These are phyloP conservation scores for Opisthocomus hoazin DNA, from an alignment of 2,113 vertebrate species.

Conservation along the genomic window DNA sequence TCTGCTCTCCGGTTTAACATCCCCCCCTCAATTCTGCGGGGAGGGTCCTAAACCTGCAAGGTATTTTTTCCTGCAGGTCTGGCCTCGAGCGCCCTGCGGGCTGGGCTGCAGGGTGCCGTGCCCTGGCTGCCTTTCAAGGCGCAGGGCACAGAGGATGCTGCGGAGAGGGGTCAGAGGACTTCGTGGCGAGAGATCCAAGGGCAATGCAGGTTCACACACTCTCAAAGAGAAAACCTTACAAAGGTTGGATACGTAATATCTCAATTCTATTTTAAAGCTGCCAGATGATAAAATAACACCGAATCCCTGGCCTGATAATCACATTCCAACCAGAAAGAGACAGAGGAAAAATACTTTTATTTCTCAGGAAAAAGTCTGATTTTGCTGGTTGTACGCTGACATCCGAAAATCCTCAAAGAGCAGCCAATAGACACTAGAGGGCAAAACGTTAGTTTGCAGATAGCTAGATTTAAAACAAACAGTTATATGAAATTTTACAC, in stretches of 20 bases:
- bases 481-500: not conserved
- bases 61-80: not conserved
- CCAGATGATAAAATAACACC: not conserved
- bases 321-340: not conserved
- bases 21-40: not conserved
- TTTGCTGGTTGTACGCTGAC: not conserved
- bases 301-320: not conserved
- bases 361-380: not conserved
- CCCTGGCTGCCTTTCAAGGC: not conserved
- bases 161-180: not conserved
- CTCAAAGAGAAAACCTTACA: not conserved
- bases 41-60: not conserved
- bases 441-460: not conserved
- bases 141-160: not conserved
- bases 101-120: not conserved
- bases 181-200: not conserved
- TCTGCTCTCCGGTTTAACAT: not conserved
- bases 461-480: not conserved
- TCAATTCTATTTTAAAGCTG: constrained; percentile 34
- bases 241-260: not conserved
- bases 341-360: not conserved
- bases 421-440: not conserved
- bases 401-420: not conserved
- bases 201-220: not conserved
- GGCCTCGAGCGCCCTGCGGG: not conserved